Conservation (phyloP, 1,140 invertebrate species). For the Nautilus pompilius region DNA sequence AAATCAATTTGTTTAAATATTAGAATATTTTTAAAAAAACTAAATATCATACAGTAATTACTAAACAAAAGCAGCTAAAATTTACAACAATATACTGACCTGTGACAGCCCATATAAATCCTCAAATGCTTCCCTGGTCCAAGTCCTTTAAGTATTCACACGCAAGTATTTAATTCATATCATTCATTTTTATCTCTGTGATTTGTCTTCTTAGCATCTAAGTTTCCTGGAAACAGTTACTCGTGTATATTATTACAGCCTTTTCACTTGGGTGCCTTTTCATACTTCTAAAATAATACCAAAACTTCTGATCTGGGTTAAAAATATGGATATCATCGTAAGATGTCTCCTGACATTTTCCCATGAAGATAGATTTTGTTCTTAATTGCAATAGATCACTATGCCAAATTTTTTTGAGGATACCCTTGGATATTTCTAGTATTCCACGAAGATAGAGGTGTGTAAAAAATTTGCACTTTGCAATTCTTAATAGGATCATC, state of each 20-base stretch:
- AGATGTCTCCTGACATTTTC: constrained; percentile 50
- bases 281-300: too few species aligned
- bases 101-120: constrained; percentile 49
- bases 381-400: constrained; percentile 50
- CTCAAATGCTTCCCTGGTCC: constrained; percentile 49
- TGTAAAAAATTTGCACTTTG: constrained; percentile 50
- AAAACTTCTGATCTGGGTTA: constrained; percentile 45
- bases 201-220: too few species aligned
- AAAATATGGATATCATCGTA: constrained; percentile 53
- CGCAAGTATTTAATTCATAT: too few species aligned
- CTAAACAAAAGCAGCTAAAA: neutral
- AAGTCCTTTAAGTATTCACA: constrained; percentile 55
- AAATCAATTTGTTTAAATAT: too few species aligned
- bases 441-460: constrained; percentile 36
- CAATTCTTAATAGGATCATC: constrained; percentile 50
- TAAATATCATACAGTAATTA: neutral
- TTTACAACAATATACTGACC: constrained; percentile 20
- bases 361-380: constrained; percentile 52
- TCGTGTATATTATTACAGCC: constrained; percentile 46
- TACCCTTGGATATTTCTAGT: constrained; percentile 39
- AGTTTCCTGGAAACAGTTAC: too few species aligned
- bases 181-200: too few species aligned
- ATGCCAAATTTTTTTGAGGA: constrained; percentile 50
- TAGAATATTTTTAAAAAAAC: too few species aligned
- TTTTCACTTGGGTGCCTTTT: constrained; percentile 31